These are phyloP conservation scores for Melanotaenia trifasciata DNA, from an alignment of 2,797 vertebrate genomes.

Conservation along the genomic window DNA sequence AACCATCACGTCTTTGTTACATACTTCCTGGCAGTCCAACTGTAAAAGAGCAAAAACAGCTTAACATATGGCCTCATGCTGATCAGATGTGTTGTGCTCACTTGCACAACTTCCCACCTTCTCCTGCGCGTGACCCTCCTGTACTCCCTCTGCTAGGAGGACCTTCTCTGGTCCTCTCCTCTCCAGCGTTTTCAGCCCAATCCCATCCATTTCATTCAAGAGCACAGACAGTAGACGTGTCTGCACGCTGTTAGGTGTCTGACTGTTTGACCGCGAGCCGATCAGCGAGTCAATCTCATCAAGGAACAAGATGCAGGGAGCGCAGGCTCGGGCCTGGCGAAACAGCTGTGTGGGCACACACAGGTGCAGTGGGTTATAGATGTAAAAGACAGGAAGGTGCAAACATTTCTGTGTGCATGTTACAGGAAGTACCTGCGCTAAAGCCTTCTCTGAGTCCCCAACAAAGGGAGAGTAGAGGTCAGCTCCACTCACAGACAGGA, in stretches of 20 bases:
- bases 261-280: slow-evolving; percentile 84
- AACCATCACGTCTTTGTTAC: slow-evolving; percentile 91
- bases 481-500: slow-evolving; percentile 91
- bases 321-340: slow-evolving; percentile 89
- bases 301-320: slow-evolving; percentile 94
- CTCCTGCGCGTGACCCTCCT: slow-evolving; percentile 62
- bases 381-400: not conserved
- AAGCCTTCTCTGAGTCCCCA: slow-evolving; percentile 93
- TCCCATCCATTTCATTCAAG: slow-evolving; percentile 95
- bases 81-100: not conserved
- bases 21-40: slow-evolving; percentile 87
- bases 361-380: not conserved
- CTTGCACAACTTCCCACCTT: slow-evolving; percentile 70
- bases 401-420: not conserved
- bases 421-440: slow-evolving; percentile 87
- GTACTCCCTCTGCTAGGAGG: slow-evolving; percentile 74
- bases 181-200: slow-evolving; percentile 89
- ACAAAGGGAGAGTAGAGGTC: slow-evolving; percentile 94
- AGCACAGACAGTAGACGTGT: slow-evolving; percentile 93
- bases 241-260: slow-evolving; percentile 80
- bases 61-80: not conserved
- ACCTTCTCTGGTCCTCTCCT: slow-evolving; percentile 83
- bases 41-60: slow-evolving; percentile 58
- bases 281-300: slow-evolving; percentile 97
- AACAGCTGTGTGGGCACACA: slow-evolving; percentile 85